Base-by-base conservation (phyloP, 2,888 invertebrate species). In the Volucella inanis region DNA sequence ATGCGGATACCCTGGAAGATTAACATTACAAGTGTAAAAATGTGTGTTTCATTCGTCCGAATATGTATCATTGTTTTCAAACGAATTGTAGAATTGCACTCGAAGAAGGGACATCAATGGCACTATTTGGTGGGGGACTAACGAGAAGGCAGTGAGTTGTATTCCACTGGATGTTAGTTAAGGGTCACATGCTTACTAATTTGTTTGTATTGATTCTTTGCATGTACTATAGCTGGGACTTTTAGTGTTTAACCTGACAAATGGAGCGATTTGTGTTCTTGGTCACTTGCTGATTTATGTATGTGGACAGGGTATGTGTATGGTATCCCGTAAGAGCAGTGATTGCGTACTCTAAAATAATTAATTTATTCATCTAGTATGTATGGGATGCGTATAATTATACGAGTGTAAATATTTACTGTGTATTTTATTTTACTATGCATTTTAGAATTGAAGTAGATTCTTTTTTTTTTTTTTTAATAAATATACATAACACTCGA, bases 141-240 rank as follows among this genome's bases (percentile, higher is more conserved):
- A 31, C 6, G 31, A 31, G 31, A 31, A 38, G 1, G 10, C 9
- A 1, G 6, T 47, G 31, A 22, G 31, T 43, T 64, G 49, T 57
- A 22, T 45, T 10, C 18, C 41, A 22, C 4, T 47, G 38, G 57
- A 41, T 76, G 70, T 76, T 81, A 47, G 62, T 70, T 18, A 15
- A 64, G 45, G 57, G 81, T 81, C 76, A 81, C 70, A 81, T 64
- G 76, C 43, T 39, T 55, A 14, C 68, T 81, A 81, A 81, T 81
- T 76, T 76, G 81, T 81, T 81, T 81, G 76, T 70, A 64, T 80
- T 80, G 75, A 62, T 75, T 75, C 75, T 74, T 57, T 81, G 70
- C 64, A 70, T 68, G 45, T 55, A n/a, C 12, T 62, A 57, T 70
- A 54, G 43, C 12, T 45, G 11, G 10, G 45, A 75, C 43, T 49